phyloP scores from a whole-genome alignment of 2,797 vertebrate species.

The Sebastes hubbsi region DNA sequence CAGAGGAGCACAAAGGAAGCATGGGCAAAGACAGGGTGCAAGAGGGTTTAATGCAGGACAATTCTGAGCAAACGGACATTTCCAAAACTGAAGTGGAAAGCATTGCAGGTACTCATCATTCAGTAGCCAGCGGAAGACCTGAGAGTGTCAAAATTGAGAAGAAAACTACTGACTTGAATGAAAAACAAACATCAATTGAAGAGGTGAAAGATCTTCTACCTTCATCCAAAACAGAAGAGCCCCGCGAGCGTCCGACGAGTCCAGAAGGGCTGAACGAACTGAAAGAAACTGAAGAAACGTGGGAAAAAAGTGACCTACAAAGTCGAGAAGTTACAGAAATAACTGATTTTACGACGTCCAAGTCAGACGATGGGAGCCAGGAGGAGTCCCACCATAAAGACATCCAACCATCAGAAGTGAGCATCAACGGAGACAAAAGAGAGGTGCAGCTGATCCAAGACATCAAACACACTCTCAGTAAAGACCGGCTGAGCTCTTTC shows the following conservation, averaged over 20 bases:
- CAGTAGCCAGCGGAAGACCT: constrained; percentile 10
- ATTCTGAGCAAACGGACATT: neutral
- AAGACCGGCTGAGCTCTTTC: constrained; percentile 65
- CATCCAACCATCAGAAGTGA: constrained; percentile 9
- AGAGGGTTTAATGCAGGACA: constrained; percentile 1
- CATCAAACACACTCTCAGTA: constrained; percentile 60
- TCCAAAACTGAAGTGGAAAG: constrained; percentile 56
- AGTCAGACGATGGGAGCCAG: constrained; percentile 56
- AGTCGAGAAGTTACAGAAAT: constrained; percentile 56
- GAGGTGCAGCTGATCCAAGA: constrained; percentile 48
- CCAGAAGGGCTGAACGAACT: neutral
- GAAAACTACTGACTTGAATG: neutral
- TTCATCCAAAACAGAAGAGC: constrained; percentile 16
- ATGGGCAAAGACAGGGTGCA: neutral
- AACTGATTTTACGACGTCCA: constrained; percentile 42
- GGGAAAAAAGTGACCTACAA: constrained; percentile 3
- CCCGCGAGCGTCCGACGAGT: neutral
- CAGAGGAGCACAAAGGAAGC: constrained; percentile 26
- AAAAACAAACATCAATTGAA: constrained; percentile 18
- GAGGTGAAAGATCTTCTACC: neutral
- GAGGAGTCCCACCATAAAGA: constrained; percentile 22
- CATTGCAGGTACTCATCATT: constrained; percentile 15
- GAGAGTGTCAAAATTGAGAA: constrained; percentile 33
- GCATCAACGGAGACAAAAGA: constrained; percentile 9
- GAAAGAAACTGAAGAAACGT: neutral